phyloP scores from a whole-genome alignment of 1,140 invertebrate species.

The Carposina sasakii region DNA sequence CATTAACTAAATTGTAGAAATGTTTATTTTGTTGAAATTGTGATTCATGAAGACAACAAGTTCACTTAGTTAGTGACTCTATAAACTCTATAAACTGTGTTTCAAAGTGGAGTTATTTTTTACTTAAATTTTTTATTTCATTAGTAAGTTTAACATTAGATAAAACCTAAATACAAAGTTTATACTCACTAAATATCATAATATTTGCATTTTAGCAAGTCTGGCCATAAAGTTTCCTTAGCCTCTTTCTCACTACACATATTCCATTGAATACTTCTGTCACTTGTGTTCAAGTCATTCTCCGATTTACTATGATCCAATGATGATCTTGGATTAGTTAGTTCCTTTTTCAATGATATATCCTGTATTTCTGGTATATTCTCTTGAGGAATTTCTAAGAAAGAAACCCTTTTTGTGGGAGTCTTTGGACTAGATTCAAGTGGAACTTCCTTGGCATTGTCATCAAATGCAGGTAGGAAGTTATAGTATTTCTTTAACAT shows the following conservation, averaged over 20 bases:
- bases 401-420: constrained; percentile 57
- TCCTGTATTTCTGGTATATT: neutral
- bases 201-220: constrained; percentile 72
- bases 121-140: too few relatives aligned
- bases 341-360: too few relatives aligned
- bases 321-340: too few relatives aligned
- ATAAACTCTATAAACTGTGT: too few relatives aligned
- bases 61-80: too few relatives aligned
- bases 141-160: too few relatives aligned
- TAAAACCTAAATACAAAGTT: constrained; percentile 10
- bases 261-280: constrained; percentile 48
- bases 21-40: too few relatives aligned
- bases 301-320: too few relatives aligned
- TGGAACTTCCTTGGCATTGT: constrained; percentile 28
- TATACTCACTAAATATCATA: constrained; percentile 79
- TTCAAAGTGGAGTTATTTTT: too few relatives aligned
- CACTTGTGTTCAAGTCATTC: constrained; percentile 43
- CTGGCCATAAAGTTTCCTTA: constrained; percentile 67
- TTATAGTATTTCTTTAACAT: constrained; percentile 72
- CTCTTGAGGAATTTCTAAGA: constrained; percentile 44
- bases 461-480: constrained; percentile 50
- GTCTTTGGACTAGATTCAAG: constrained; percentile 42
- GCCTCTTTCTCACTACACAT: constrained; percentile 44
- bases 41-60: too few relatives aligned
- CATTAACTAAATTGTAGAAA: too few relatives aligned